Conservation (phyloP, 1,140 invertebrate species). For the Platorchestia sp. region DNA sequence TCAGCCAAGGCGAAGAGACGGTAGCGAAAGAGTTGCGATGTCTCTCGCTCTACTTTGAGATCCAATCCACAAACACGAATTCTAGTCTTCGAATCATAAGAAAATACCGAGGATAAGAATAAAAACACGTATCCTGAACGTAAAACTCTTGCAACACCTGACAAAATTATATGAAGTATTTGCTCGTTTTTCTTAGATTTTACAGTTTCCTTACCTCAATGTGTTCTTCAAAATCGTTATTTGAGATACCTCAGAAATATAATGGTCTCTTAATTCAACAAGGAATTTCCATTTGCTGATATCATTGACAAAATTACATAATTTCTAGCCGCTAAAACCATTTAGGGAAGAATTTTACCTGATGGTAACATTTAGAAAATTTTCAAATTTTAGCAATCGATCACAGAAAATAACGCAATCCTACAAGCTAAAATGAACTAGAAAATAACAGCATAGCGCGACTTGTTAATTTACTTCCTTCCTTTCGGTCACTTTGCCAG, state of each 20-base stretch:
- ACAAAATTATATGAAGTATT: no score
- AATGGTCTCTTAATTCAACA: background rate
- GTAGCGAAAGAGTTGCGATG: background rate
- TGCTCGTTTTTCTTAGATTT: background rate
- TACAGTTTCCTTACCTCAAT: background rate
- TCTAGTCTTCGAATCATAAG: background rate
- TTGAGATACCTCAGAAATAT: background rate
- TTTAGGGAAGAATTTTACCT: no score
- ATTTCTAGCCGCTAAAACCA: no score
- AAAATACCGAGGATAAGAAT: background rate
- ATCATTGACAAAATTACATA: no score
- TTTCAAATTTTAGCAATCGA: no score
- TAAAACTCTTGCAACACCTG: no score
- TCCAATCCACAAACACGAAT: background rate
- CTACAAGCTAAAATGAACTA: no score
- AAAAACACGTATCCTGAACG: no score
- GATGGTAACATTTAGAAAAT: no score
- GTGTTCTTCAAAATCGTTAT: background rate
- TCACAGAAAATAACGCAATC: no score
- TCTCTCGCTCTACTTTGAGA: background rate
- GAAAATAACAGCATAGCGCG: background rate
- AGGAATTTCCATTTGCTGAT: background rate
- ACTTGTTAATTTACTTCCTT: background rate
- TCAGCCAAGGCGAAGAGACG: no score
- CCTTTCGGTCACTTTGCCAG: background rate